These are phyloP conservation scores for Ectobius pallidus DNA, from an alignment of 2,888 invertebrate genomes.

Conservation along the genomic window DNA sequence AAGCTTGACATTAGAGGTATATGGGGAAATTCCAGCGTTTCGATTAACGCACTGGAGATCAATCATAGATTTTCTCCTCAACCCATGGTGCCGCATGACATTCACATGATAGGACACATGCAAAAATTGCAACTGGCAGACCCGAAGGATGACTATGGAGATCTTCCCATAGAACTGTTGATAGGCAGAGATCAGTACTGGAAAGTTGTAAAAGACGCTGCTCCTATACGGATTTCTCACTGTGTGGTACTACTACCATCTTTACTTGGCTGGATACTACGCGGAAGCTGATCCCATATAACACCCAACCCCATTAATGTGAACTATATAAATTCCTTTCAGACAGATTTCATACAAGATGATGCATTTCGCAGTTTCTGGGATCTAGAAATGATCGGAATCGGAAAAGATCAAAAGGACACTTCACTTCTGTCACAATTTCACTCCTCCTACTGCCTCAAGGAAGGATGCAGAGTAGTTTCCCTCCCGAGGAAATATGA, in stretches of 20 bases:
- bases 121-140: not conserved
- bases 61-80: not conserved
- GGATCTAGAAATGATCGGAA: not conserved
- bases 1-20: not conserved
- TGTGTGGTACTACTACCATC: not conserved
- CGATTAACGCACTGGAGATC: not conserved
- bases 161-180: too few species aligned
- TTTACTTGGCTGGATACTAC: not conserved
- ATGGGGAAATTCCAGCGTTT: not conserved
- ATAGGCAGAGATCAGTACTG: too few species aligned
- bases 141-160: not conserved
- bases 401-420: not conserved
- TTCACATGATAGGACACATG: not conserved
- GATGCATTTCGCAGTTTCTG: not conserved
- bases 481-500: not conserved
- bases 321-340: not conserved
- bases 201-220: too few species aligned
- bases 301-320: not conserved
- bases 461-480: not conserved
- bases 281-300: not conserved
- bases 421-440: not conserved
- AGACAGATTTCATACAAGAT: not conserved
- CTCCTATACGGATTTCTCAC: not conserved
- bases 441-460: not conserved
- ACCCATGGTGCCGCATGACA: not conserved